These are phyloP conservation scores for Rhea americana DNA, from an alignment of 2,113 vertebrate genomes.

Conservation along the genomic window DNA sequence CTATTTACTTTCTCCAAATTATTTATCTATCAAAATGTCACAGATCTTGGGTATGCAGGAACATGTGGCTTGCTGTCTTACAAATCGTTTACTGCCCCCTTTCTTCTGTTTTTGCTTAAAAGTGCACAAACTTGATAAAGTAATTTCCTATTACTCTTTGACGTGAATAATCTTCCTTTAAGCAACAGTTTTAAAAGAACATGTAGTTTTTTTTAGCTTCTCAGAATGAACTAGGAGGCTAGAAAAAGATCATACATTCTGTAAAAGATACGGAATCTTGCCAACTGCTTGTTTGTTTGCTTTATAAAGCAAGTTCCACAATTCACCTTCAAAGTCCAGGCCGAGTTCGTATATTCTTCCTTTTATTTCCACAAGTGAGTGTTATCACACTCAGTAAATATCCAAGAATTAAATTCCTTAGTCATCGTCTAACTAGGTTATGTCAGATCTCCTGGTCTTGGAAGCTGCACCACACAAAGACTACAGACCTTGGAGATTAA, in stretches of 20 bases:
- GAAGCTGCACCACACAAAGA: not conserved
- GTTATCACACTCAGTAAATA: not conserved
- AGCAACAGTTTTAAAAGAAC: not conserved
- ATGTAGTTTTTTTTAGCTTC: not conserved
- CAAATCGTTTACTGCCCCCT: not conserved
- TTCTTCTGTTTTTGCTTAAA: not conserved
- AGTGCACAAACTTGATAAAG: not conserved
- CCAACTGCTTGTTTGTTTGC: not conserved
- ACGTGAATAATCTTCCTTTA: not conserved
- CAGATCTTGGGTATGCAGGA: not conserved
- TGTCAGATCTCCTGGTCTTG: not conserved
- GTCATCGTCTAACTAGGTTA: fast-evolving
- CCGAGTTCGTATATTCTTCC: not conserved
- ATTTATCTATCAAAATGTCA: not conserved
- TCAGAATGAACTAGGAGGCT: not conserved
- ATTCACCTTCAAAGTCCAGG: not conserved
- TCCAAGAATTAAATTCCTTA: not conserved
- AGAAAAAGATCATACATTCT: not conserved
- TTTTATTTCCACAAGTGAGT: not conserved
- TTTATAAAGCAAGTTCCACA: constrained; percentile 10
- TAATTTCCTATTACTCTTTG: not conserved
- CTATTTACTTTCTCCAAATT: not conserved
- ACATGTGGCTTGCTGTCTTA: not conserved
- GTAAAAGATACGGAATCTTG: fast-evolving
- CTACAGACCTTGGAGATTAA: not conserved